phyloP scores from a whole-genome alignment of 2,797 vertebrate species.

The Dryobates pubescens region DNA sequence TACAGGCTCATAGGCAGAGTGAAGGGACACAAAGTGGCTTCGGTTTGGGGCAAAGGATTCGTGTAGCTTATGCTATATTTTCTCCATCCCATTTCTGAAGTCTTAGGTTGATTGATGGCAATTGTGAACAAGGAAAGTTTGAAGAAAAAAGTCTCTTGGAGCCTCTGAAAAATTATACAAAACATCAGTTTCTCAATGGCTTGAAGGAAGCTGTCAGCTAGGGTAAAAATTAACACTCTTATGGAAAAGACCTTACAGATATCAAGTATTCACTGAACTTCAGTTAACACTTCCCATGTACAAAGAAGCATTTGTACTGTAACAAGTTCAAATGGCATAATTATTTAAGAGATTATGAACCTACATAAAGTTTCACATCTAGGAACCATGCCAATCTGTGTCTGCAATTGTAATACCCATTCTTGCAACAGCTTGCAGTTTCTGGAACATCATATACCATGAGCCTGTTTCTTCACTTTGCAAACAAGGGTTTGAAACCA shows the following conservation, averaged over 20 bases:
- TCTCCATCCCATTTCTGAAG: not conserved
- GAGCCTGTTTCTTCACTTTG: not conserved
- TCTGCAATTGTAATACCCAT: accelerated
- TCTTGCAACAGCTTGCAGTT: not conserved
- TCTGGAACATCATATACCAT: not conserved
- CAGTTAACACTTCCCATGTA: not conserved
- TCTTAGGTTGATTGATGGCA: not conserved
- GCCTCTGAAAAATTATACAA: not conserved
- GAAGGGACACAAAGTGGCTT: not conserved
- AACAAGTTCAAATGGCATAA: not conserved
- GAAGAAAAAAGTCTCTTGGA: not conserved
- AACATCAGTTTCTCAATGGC: not conserved
- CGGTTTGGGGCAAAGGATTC: not conserved
- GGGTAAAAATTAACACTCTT: not conserved
- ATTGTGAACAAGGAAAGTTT: not conserved
- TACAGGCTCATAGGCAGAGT: not conserved
- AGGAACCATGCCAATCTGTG: not conserved
- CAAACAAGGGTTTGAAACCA: not conserved
- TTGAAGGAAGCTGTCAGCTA: not conserved
- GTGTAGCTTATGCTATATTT: not conserved
- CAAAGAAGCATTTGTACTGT: not conserved
- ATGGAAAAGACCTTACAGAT: not conserved
- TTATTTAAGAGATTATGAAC: not conserved
- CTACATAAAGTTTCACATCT: not conserved
- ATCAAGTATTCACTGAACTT: not conserved